phyloP scores from a whole-genome alignment of 2,113 vertebrate species.

The Erpornis zantholeuca region DNA sequence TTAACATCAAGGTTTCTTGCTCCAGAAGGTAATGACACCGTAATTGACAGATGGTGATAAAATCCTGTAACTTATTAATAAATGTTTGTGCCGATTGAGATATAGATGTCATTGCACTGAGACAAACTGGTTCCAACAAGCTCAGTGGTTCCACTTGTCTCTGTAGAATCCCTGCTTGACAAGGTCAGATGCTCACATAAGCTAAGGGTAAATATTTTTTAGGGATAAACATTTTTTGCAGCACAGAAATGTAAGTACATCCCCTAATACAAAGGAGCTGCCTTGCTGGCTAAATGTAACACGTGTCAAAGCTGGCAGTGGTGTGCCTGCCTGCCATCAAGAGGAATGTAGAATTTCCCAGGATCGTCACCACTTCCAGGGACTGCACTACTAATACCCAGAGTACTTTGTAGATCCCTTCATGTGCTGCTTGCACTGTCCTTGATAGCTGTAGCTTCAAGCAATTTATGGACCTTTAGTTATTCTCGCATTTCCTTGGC shows the following conservation, averaged over 20 bases:
- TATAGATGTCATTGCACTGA: not conserved
- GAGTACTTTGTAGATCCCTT: not conserved
- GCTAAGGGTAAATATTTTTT: not conserved
- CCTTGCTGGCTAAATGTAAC: not conserved
- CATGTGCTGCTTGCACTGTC: not conserved
- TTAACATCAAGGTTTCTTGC: not conserved
- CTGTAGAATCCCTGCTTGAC: not conserved
- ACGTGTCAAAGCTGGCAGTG: rapidly evolving
- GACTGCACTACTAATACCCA: not conserved
- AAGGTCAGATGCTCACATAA: conserved; percentile 3
- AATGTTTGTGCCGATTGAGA: conserved; percentile 7
- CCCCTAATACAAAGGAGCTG: not conserved
- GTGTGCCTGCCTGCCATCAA: not conserved
- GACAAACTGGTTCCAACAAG: not conserved
- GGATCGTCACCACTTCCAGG: not conserved
- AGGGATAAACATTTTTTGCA: not conserved
- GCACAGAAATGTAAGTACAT: not conserved
- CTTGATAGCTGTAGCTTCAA: rapidly evolving
- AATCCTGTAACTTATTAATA: not conserved
- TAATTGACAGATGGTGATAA: conserved; percentile 40
- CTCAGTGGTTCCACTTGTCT: not conserved
- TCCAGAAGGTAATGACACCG: not conserved
- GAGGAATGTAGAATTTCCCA: not conserved
- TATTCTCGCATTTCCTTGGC: not conserved
- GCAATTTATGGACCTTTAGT: not conserved